These are phyloP conservation scores for Neodon shergylaensis DNA, from an alignment of 2,113 vertebrate species.

Conservation along the genomic window DNA sequence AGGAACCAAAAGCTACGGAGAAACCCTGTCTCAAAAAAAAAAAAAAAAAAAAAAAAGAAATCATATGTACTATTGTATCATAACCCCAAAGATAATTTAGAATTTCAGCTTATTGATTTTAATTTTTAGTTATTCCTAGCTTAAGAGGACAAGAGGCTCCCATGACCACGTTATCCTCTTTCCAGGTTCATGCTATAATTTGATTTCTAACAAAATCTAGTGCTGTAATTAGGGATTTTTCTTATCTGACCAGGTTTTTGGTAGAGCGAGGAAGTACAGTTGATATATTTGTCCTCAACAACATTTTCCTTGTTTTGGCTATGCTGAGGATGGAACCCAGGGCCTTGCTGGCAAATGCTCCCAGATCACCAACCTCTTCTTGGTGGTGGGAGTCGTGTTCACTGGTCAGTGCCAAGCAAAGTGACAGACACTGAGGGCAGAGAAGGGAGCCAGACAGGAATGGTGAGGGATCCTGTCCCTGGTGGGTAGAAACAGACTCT, in stretches of 20 bases:
- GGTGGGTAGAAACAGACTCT: neutral
- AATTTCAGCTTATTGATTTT: neutral
- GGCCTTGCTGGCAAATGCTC: neutral
- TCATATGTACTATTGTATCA: neutral
- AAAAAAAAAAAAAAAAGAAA: neutral
- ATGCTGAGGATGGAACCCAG: neutral
- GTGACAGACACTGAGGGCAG: neutral
- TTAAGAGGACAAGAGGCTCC: slow-evolving; percentile 36
- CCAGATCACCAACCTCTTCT: neutral
- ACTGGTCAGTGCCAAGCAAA: neutral
- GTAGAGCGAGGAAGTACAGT: slow-evolving; percentile 21
- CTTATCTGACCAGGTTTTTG: slow-evolving; percentile 37
- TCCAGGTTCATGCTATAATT: slow-evolving; percentile 40
- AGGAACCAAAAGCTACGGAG: no score
- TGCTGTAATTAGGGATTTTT: slow-evolving; percentile 6
- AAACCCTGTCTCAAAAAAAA: no score
- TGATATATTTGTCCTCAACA: neutral
- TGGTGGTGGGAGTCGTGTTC: neutral
- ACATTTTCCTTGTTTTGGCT: neutral
- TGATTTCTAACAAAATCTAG: slow-evolving; percentile 28
- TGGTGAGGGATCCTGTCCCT: neutral
- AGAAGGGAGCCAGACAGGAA: neutral
- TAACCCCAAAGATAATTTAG: neutral
- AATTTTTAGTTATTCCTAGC: neutral
- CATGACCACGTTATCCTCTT: slow-evolving; percentile 9